These are phyloP conservation scores for Plebejus argus DNA, from an alignment of 2,888 invertebrate genomes.

Conservation along the genomic window DNA sequence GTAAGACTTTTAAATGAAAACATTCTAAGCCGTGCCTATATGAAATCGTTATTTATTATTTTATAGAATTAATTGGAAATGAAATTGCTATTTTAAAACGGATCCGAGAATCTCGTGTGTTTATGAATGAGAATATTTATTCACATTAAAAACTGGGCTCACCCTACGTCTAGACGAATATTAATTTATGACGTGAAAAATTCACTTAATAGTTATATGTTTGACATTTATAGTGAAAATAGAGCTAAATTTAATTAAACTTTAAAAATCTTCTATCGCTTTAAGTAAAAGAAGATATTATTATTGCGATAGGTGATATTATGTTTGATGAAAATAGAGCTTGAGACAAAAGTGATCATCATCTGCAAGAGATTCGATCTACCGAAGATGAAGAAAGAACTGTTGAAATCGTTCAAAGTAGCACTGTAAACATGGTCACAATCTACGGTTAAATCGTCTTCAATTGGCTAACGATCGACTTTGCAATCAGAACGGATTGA, in stretches of 20 bases:
- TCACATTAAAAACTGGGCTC: constrained; percentile 15
- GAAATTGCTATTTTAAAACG: constrained; percentile 16
- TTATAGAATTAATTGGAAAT: constrained; percentile 8
- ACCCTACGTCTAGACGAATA: constrained; percentile 17
- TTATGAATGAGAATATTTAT: constrained; percentile 22
- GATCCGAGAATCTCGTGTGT: not conserved
- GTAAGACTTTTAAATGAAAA: constrained; percentile 48
- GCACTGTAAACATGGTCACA: constrained; percentile 27
- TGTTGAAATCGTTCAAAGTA: not conserved
- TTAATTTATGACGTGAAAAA: constrained; percentile 17
- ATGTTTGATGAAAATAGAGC: not conserved
- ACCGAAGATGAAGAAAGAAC: not conserved
- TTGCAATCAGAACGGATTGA: constrained; percentile 78
- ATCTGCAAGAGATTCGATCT: constrained; percentile 7
- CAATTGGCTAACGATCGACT: constrained; percentile 80
- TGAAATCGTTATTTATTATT: constrained; percentile 21
- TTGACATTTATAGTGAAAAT: not conserved
- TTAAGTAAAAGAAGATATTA: not conserved
- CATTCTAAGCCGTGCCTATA: constrained; percentile 38
- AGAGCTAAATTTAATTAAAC: not conserved
- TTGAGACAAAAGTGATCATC: not conserved
- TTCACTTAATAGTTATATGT: not conserved
- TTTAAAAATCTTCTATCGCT: not conserved
- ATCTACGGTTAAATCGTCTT: constrained; percentile 59
- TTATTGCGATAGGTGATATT: not conserved